These are phyloP conservation scores for Chymomyza fuscimana DNA, from an alignment of 2,888 invertebrate genomes.

Conservation along the genomic window DNA sequence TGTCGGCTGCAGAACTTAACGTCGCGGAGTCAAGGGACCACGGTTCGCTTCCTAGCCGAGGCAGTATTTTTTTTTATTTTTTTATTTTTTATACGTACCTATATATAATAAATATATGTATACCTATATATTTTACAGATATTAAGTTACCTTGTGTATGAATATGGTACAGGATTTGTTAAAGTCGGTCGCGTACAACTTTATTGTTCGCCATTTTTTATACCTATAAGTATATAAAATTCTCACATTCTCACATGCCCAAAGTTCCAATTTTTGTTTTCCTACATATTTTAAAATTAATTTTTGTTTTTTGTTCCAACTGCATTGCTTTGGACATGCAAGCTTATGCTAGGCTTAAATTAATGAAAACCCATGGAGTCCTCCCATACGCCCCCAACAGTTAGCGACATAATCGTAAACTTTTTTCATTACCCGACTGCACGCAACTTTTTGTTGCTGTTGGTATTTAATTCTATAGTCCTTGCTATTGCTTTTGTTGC, in stretches of 20 bases:
- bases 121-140: too few species aligned
- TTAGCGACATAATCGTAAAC: conserved; percentile 17
- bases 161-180: too few species aligned
- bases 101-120: too few species aligned
- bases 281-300: too few species aligned
- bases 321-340: conserved; percentile 28
- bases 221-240: background rate
- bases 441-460: background rate
- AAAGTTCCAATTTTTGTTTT: conserved; percentile 2
- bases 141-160: too few species aligned
- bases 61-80: too few species aligned
- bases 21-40: too few species aligned
- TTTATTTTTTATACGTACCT: too few species aligned
- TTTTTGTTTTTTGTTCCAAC: conserved; percentile 20
- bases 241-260: conserved; percentile 8
- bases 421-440: conserved; percentile 13
- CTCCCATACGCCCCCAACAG: background rate
- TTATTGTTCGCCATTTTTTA: too few species aligned
- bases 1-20: too few species aligned
- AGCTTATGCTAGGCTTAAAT: conserved; percentile 40
- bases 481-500: background rate
- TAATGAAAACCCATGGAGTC: conserved; percentile 14
- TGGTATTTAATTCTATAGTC: background rate
- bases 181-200: too few species aligned
- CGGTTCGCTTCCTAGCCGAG: too few species aligned